Evolutionary conservation across 35 echinoderm and acorn worm genomes (phyloP), one percentile per base, ranked within the genome.

Genomic region (Lytechinus variegatus): DNA sequence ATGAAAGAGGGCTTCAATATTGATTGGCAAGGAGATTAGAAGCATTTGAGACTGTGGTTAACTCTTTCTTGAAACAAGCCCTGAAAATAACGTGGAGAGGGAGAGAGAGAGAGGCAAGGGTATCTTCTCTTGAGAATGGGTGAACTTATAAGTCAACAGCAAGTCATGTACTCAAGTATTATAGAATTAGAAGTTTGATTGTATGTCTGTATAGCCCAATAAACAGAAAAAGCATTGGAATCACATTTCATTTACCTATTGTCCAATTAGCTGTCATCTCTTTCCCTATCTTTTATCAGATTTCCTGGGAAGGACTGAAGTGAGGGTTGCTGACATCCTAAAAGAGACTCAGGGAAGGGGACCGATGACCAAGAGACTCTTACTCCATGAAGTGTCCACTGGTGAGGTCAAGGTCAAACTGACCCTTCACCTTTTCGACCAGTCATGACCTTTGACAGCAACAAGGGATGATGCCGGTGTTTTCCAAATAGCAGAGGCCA

Each of bases 351-450:
- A 96, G 13, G 96, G 95, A 8, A 94, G 96, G 94, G 97, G 97
- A 44, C 98, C 98, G 16, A 52, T 99, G 12, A 97, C 91, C 28
- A 99, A 99, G 33, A 87, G 93, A 33, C 86, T 99, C 10, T 54
- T 99, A 11, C 95, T 99, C 54, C 98, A 99, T 94, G 98, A 99
- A 89, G 98, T 99, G 9, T 95, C 96, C 2, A 99, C 98, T 1
- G 98, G 98, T 16, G 98, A 99, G 94, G 96, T 99, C 27, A 71
- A 56, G 10, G 96, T 99, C 91, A 99, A 99, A 71, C 87, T 99
- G n/a, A 96, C 97, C 95, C 94, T 99, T 10, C 97, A 98, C 54
- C 95, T 99, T 9, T 99, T 95, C 93, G 96, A 98, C 29, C 90
- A 96, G 55, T 92, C 92, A 60, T 96, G 96, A 96, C 93, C 95